Evolutionary conservation across 64 coral and sea anemone species (phyloP).

Genomic region (Pachyseris speciosa): DNA sequence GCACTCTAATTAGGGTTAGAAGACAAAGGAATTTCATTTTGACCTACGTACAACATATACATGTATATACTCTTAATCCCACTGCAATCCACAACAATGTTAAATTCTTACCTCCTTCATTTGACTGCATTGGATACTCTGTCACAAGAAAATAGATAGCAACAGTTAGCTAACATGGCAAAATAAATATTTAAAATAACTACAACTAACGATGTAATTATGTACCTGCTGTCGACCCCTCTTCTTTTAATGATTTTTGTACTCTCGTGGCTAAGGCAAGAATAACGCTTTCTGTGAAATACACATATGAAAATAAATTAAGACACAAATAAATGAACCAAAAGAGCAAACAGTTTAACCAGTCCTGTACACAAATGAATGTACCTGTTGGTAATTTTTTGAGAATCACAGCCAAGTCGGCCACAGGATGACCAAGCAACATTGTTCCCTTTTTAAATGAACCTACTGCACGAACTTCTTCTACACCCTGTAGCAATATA

Average conservation of each 20-base stretch:
- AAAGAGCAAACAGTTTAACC: neutral
- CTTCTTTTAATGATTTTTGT: constrained; percentile 85
- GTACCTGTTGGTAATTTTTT: constrained; percentile 94
- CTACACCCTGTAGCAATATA: constrained; percentile 90
- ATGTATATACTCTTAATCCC: too few relatives aligned
- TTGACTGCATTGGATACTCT: constrained; percentile 74
- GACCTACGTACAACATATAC: too few relatives aligned
- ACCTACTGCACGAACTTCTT: constrained; percentile 94
- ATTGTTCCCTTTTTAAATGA: constrained; percentile 98
- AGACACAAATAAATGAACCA: neutral
- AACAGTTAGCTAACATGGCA: neutral
- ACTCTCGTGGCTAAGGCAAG: constrained; percentile 87
- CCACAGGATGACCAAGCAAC: constrained; percentile 90
- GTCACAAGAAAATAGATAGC: neutral
- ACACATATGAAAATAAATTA: neutral
- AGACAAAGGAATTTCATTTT: too few relatives aligned
- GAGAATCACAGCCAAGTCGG: constrained; percentile 92
- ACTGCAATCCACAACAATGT: neutral
- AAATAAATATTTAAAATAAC: neutral
- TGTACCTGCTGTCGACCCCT: constrained; percentile 9
- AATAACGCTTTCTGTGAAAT: constrained; percentile 68
- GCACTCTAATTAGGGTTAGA: too few relatives aligned
- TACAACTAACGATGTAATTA: neutral
- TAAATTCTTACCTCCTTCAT: constrained; percentile 74
- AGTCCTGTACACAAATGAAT: neutral